A percentile compares a stretch with the other conserved stretches of the same genome.
Evolutionary conservation across 1,140 invertebrate genomes (phyloP).

Genomic region (Parasteatoda tepidariorum): DNA sequence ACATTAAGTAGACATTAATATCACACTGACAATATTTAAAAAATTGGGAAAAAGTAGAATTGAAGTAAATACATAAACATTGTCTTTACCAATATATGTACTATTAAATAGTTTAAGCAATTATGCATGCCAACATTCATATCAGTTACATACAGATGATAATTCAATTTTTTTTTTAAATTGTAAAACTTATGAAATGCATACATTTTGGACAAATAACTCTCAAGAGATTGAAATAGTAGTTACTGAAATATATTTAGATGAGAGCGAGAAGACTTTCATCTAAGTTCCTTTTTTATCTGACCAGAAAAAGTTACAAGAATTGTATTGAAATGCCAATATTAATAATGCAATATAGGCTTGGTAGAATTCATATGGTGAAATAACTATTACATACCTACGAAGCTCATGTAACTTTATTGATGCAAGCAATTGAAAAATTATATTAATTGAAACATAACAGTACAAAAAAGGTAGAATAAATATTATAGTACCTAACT

Average conservation of each 20-base stretch:
- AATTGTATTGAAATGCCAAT: background rate
- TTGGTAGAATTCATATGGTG: constrained; percentile 27
- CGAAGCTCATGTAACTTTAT: background rate
- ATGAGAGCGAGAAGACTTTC: background rate
- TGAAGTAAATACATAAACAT: background rate
- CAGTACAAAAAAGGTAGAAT: no score
- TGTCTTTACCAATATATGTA: background rate
- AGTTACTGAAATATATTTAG: background rate
- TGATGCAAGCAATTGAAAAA: background rate
- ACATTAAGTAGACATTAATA: background rate
- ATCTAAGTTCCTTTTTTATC: background rate
- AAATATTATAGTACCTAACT: no score
- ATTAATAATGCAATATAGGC: constrained; percentile 26
- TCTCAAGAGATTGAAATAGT: background rate
- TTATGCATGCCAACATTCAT: background rate
- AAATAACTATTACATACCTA: background rate
- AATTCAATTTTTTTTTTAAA: background rate
- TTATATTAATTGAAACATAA: no score
- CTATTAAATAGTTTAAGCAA: background rate
- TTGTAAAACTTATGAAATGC: background rate
- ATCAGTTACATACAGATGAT: background rate
- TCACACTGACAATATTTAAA: background rate
- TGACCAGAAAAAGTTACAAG: background rate
- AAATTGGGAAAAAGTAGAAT: background rate
- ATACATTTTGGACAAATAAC: no score